Evolutionary conservation across 2,888 invertebrate species (phyloP), one percentile per base, ranked within the genome.

Genomic region (Itoplectis maculator): DNA sequence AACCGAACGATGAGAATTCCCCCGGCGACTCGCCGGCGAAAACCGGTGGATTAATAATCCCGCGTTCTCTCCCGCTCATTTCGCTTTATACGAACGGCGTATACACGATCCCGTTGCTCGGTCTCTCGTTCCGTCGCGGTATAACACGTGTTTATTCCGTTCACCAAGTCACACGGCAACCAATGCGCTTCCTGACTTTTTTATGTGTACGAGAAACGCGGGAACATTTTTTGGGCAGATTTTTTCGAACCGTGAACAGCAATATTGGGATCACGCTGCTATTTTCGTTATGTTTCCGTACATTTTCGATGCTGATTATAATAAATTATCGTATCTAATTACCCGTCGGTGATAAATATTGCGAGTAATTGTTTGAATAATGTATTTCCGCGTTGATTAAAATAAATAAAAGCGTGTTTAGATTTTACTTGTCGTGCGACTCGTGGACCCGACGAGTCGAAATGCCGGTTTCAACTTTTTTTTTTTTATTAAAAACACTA

Each of bases 1-100:
- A 47, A 66, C 66, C 66, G 29, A 47, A 66, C 66, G 23, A 66
- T 29, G 51, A 51, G 20, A 68, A 68, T 68, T 35, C 68, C 51
- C 68, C 5, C 35, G 68, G n/a, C 37, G 68, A 68, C 37, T 68
- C 51, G n/a, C n/a, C 35, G 37, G 68, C 51, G 35, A 68, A 29
- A 29, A 37, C 13, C 11, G n/a, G 49, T 51, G 51, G 51, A 51
- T 68, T 68, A 68, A 68, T 68, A 68, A 68, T 68, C 51, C n/a
- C n/a, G n/a, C n/a, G 37, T 51, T 51, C 51, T 23, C 68, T 18
- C 51, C 18, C 20, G 18, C 20, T 15, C 65, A 15, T 15, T 45
- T 42, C 49, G n/a, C 42, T 56, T 20, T 49, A 20, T 45, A n/a
- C n/a, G n/a, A n/a, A n/a, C n/a, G n/a, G n/a, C n/a, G n/a, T n/a